Percentiles rank a stretch among this genome's conserved stretches.
Conservation (phyloP, 2,888 invertebrate species). For the Mythimna impura region DNA sequence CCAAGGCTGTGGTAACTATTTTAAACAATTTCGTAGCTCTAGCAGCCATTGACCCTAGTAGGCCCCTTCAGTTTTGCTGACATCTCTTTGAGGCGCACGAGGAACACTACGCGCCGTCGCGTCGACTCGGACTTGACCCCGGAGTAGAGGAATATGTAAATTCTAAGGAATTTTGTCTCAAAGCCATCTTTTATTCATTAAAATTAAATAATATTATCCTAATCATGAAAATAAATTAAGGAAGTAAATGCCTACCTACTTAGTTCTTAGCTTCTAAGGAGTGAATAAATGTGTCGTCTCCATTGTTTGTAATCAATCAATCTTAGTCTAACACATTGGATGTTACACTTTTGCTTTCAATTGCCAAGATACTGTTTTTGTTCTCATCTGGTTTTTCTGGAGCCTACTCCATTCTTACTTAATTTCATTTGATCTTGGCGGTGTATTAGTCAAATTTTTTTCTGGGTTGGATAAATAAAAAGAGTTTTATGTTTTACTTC, state of each 20-base stretch:
- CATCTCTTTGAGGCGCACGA: no score
- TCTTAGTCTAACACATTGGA: conserved; percentile 39
- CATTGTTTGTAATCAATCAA: conserved; percentile 39
- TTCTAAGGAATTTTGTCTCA: not conserved
- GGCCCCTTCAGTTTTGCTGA: no score
- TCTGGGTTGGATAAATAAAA: conserved; percentile 15
- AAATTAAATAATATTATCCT: not conserved
- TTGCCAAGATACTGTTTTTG: conserved; percentile 44
- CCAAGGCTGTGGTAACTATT: no score
- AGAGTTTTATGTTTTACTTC: conserved; percentile 4
- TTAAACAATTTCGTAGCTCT: no score
- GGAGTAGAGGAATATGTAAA: not conserved
- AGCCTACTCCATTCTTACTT: conserved; percentile 24
- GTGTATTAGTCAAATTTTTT: conserved; percentile 1
- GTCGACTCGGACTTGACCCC: no score
- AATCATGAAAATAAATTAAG: not conserved
- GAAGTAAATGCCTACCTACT: not conserved
- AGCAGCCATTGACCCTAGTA: no score
- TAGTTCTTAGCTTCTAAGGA: not conserved
- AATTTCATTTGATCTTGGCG: conserved; percentile 9
- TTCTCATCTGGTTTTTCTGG: conserved; percentile 32
- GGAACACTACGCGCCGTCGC: no score
- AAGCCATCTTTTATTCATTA: not conserved
- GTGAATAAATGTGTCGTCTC: conserved; percentile 2
- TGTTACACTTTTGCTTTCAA: conserved; percentile 37